Base-by-base conservation (phyloP, 2,113 vertebrate species). In the Xiphophorus maculatus region DNA sequence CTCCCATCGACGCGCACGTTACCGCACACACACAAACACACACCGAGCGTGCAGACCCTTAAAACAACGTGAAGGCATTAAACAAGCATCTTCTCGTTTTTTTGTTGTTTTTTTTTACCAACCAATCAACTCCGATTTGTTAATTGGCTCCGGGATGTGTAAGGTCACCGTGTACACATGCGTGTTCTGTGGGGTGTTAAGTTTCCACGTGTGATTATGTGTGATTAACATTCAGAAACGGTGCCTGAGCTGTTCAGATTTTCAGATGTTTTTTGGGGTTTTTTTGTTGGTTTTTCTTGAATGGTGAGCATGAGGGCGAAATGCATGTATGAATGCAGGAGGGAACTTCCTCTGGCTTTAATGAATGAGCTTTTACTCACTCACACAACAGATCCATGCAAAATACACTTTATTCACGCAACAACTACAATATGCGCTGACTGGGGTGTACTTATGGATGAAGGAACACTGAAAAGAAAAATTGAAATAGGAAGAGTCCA, bases 311-410 rank as follows among this genome's bases (percentile, higher is more conserved):
- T 67, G 72, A 81, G 32, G 77, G 84, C 74, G 71, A 87, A 83
- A 89, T 85, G 81, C 85, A 88, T 91, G 93, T 88, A 88, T 92
- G 79, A 91, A 90, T 92, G 71, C 82, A 88, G 81, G 80, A 83
- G 87, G 90, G 89, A 93, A 94, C 90, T 93, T 94, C 91, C 91
- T 89, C 69, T 90, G 87, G 76, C 85, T 69, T 73, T 90, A 94
- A 93, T 93, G 84, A 90, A 87, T 42, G 82, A 51, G 64, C 84
- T 84, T 87, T 94, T 93, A 94, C 91, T 94, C 92, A 92, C 91
- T 79, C 90, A 73, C 73, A 87, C 92, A 93, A 93, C 88, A 94
- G 88, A 92, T 85, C 91, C 84, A 88, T 91, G 92, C 91, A 94
- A 93, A 94, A 82, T 88, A 84, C 86, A 58, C 90, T 73, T 51